phyloP scores from a whole-genome alignment of 2,888 invertebrate species.

The Odontocerum albicorne region DNA sequence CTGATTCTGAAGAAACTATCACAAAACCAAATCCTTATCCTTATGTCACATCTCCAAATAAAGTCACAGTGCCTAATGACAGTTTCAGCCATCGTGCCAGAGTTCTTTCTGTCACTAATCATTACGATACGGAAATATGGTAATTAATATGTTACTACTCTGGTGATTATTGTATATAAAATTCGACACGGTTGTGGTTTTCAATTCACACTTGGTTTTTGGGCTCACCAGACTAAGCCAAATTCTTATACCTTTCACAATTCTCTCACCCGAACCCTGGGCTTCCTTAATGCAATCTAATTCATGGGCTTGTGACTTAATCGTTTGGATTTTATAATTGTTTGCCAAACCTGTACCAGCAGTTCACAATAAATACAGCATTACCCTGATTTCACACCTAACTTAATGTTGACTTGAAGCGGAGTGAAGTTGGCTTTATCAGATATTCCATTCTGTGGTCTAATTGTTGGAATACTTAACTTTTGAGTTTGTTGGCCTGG shows the following conservation, averaged over 20 bases:
- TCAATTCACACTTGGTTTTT: slow-evolving; percentile 20
- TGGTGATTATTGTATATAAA: slow-evolving; percentile 22
- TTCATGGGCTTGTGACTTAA: slow-evolving; percentile 19
- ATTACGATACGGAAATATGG: slow-evolving; percentile 77
- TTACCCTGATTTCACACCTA: too few species aligned
- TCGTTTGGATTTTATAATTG: not conserved
- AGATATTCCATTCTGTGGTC: too few species aligned
- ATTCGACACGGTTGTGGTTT: slow-evolving; percentile 26
- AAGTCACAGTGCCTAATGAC: slow-evolving; percentile 65
- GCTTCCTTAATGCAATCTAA: not conserved
- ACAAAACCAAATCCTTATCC: slow-evolving; percentile 55
- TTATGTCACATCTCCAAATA: slow-evolving; percentile 49
- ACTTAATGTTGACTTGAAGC: too few species aligned
- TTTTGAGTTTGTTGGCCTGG: too few species aligned
- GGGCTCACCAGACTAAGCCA: slow-evolving; percentile 18
- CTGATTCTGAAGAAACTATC: slow-evolving; percentile 51
- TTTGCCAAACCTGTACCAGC: slow-evolving; percentile 1
- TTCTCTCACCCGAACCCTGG: slow-evolving; percentile 6
- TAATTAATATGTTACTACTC: slow-evolving; percentile 44
- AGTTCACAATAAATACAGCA: too few species aligned
- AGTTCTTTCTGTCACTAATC: slow-evolving; percentile 64
- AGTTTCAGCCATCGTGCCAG: slow-evolving; percentile 64
- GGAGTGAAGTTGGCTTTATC: too few species aligned
- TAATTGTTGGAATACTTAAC: too few species aligned
- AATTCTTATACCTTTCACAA: slow-evolving; percentile 1